Evolutionary conservation across 1,140 invertebrate species (phyloP), one percentile per base, ranked within the genome.

Genomic region (Macrobrachium rosenbergii): DNA sequence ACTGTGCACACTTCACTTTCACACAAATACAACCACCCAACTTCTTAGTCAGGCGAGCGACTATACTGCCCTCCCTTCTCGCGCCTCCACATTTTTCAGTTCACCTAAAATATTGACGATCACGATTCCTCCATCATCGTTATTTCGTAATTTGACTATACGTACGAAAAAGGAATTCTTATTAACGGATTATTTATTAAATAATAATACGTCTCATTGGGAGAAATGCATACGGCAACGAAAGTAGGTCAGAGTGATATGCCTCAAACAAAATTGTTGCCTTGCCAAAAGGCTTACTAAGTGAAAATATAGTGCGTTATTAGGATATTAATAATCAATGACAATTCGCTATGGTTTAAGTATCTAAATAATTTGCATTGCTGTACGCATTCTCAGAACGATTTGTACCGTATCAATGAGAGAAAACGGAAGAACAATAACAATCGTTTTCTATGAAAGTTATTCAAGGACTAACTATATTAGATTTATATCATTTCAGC

Each of bases 11-110:
- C 84, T 87, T 87, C 84, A 87, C 84, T 87, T 87, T 87, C 84
- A 87, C 84, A 86, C 84, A 82, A 75, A 87, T 76, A 87, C 84
- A 87, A 81, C 84, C 84, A 81, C 84, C 84, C 84, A 86, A 80
- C 84, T 80, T 86, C 43, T 19, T 60, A 69, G 77, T 86, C 67
- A 86, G 59, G 67, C 76, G 84, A 86, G 76, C 19, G 83, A 45
- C 77, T 86, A 80, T 80, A 37, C 28, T 86, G 23, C 16, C 37
- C 6, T 10, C 12, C 19, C 23, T 37, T 7, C 14, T 10, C 12
- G 7, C 0, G 12, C 58, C 12, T 73, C 19, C 23, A 23, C 63
- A 16, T 21, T 75, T 17, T 69, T n/a, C 16, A 23, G 12, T 6
- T n/a, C 16, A 6, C 12, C 3, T 6, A 5, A 76, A 45, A 37